phyloP scores from a whole-genome alignment of 2,113 vertebrate genomes.

The Oreocharis arfaki region DNA sequence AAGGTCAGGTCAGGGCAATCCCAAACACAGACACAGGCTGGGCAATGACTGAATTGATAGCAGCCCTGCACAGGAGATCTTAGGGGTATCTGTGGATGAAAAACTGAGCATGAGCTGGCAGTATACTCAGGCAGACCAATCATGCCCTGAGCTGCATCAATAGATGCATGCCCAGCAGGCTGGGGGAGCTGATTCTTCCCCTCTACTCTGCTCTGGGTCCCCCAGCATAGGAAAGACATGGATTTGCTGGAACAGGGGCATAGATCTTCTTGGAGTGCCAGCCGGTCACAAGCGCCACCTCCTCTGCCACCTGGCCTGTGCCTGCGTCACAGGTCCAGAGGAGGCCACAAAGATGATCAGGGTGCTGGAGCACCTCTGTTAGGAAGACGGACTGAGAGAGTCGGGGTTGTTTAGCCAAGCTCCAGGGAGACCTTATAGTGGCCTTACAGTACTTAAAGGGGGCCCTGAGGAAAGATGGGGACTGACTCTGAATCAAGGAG shows the following conservation, averaged over 20 bases:
- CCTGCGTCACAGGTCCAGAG: neutral
- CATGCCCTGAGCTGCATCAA: neutral
- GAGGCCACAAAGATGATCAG: neutral
- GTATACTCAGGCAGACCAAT: neutral
- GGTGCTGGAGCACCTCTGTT: neutral
- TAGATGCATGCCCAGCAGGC: neutral
- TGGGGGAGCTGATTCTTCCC: neutral
- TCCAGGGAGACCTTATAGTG: neutral
- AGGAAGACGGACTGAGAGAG: neutral
- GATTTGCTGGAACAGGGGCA: neutral
- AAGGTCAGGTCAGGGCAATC: accelerated
- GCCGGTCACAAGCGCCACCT: too few species aligned
- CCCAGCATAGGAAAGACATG: neutral
- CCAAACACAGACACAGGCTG: neutral
- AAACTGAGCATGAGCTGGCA: neutral
- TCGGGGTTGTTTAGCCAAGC: neutral
- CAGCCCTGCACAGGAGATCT: neutral
- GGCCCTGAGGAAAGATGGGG: neutral
- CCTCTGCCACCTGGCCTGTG: too few species aligned
- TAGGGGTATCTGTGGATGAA: neutral
- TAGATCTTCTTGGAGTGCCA: too few species aligned
- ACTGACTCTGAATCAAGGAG: neutral
- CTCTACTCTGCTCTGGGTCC: neutral
- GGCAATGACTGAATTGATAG: neutral
- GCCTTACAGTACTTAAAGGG: neutral